phyloP scores from a whole-genome alignment of 1,140 invertebrate genomes.

The Homalodisca vitripennis region DNA sequence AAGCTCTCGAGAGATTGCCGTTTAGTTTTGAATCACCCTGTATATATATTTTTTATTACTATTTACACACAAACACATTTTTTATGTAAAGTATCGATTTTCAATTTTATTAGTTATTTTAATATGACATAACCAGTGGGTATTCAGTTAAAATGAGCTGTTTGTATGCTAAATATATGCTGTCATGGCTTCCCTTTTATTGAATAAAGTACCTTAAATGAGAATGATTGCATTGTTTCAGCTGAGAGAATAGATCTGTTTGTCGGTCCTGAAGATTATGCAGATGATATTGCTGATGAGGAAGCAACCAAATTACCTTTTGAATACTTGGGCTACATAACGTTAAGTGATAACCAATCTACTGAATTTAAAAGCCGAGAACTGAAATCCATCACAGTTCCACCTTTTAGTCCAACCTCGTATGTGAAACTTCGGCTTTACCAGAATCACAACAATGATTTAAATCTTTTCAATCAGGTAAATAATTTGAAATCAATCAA shows the following conservation, averaged over 20 bases:
- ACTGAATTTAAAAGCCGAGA: constrained; percentile 83
- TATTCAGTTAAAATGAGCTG: too few species aligned
- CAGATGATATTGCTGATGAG: constrained; percentile 43
- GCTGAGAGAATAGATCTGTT: constrained; percentile 53
- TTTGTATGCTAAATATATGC: too few species aligned
- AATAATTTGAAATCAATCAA: too few species aligned
- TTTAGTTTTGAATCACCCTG: too few species aligned
- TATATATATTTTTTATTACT: too few species aligned
- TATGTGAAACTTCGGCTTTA: constrained; percentile 84
- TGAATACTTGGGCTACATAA: constrained; percentile 76
- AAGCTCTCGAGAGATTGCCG: too few species aligned
- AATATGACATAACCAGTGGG: too few species aligned
- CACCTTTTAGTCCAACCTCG: constrained; percentile 57
- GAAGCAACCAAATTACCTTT: constrained; percentile 52
- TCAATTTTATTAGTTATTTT: too few species aligned
- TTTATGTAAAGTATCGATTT: too few species aligned
- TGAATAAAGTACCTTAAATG: too few species aligned
- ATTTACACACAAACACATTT: too few species aligned
- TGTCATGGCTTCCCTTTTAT: too few species aligned
- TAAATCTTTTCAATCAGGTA: constrained; percentile 82
- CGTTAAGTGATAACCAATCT: constrained; percentile 75
- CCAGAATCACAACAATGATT: constrained; percentile 72
- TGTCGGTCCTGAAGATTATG: constrained; percentile 52
- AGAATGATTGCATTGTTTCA: constrained; percentile 37
- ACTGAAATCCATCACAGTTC: constrained; percentile 79